Evolutionary conservation across 2,113 vertebrate genomes (phyloP), one percentile per base, ranked within the genome.

Genomic region (Prunella himalayana): DNA sequence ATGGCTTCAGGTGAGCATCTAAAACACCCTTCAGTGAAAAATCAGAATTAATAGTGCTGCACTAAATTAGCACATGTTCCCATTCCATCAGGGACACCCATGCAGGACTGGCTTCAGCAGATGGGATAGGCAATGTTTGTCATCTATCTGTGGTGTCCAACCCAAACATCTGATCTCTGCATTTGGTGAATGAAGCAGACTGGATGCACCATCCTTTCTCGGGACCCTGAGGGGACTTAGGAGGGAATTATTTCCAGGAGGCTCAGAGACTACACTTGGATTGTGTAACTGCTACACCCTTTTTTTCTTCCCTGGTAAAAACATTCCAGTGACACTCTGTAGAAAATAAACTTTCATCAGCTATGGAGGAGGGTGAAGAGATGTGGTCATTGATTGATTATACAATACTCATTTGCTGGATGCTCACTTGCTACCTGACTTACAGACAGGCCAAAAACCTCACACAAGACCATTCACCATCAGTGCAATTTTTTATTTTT

Each of bases 71-170:
- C 23, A 56, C 5, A 30, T 0, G 0, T 20, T 90, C 18, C 53
- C 21, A 50, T 30, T 79, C 44, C 37, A 59, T 45, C 57, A n/a
- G 18, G 35, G 39, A 68, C 30, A 75, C 23, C 12, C 41, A 70
- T 1, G 6, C 0, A 3, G 39, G 49, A 45, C 3, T 69, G n/a
- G 27, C 0, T 59, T 30, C 44, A 71, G 30, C 56, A 63, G 23
- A 47, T 16, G 9, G 33, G 2, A 47, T 1, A 89, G 65, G 30
- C 41, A 89, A 30, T 23, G 11, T 15, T 25, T 88, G 75, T 35
- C 72, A 28, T 10, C 1, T 27, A 30, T 27, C 54, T 76, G 11
- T 35, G 17, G 7, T 75, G 73, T 47, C 45, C 69, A 70, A n/a
- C 13, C 11, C 54, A 81, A 81, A 70, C 2, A 54, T 37, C 80